Evolutionary conservation across 2,797 vertebrate species (phyloP), one percentile per base, ranked within the genome.

Genomic region (Cyprinodon diabolis): DNA sequence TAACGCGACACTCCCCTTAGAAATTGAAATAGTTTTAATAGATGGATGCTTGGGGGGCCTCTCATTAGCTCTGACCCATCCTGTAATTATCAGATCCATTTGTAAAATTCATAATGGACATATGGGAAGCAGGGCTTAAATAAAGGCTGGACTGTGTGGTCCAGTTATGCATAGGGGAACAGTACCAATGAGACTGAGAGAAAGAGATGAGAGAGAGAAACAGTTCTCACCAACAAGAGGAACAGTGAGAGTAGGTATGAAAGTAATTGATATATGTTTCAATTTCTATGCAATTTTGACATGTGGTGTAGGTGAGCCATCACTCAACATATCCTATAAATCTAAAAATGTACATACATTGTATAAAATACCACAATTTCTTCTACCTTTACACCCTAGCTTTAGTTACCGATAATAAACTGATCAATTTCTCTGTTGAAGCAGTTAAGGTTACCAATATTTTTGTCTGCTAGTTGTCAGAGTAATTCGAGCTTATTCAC

Each of bases 61-160:
- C 92, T 95, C 89, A 89, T 94, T 95, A 94, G 86, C 80, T 67
- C 79, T 93, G 94, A 95, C 94, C 94, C 90, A 85, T 94, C 79
- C 77, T 82, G 86, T 94, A 95, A 95, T 95, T 94, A 95, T 92
- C 87, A 82, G 91, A 94, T 94, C 94, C 94, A 95, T 95, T 95
- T 95, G 93, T 94, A 90, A 92, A 92, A 92, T 95, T 91, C 90
- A 91, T 94, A 95, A 95, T 94, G 91, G 92, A 93, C 89, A 92
- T 89, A 86, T 90, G 87, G 88, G 90, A 93, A 92, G 87, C 92
- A 82, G 87, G 87, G 79, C 85, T 88, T 91, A 85, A 90, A 93
- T 90, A 89, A 92, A 90, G 90, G 89, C 85, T 85, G 83, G 86
- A 91, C 90, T 90, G 86, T 72, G 79, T 87, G 85, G 87, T 92